Evolutionary conservation across 2,888 invertebrate species (phyloP).

Genomic region (Tiliacea aurago): DNA sequence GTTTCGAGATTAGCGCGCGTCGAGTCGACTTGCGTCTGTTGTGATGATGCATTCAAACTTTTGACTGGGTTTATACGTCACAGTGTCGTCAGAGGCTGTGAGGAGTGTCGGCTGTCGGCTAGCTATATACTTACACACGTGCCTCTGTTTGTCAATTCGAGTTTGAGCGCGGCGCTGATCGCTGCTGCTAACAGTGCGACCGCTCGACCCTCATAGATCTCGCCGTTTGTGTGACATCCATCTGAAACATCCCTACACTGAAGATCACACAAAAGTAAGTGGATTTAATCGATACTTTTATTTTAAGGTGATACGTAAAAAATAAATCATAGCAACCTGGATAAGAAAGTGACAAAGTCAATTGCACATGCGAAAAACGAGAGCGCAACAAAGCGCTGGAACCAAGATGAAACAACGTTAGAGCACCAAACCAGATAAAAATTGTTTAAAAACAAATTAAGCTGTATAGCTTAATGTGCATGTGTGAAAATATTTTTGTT

Average conservation of each 20-base stretch:
- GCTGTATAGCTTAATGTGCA: no score
- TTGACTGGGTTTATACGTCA: slow-evolving; percentile 64
- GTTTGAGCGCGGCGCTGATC: slow-evolving; percentile 76
- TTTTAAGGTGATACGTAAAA: no score
- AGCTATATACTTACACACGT: slow-evolving; percentile 69
- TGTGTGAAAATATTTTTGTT: no score
- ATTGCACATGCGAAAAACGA: no score
- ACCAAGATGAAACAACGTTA: no score
- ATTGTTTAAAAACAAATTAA: no score
- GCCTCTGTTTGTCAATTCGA: slow-evolving; percentile 73
- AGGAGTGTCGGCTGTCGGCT: slow-evolving; percentile 55
- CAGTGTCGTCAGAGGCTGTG: slow-evolving; percentile 64
- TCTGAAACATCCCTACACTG: slow-evolving; percentile 23
- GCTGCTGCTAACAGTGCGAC: slow-evolving; percentile 71
- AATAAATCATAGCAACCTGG: no score
- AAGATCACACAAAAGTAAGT: slow-evolving; percentile 62
- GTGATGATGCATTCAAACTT: slow-evolving; percentile 61
- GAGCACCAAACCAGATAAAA: no score
- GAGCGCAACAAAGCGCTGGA: no score
- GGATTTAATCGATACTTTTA: background rate
- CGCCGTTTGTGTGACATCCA: slow-evolving; percentile 70
- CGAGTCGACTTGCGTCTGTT: slow-evolving; percentile 19
- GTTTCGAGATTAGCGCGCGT: slow-evolving; percentile 14
- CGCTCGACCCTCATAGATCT: slow-evolving; percentile 58
- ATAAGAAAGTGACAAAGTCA: no score